phyloP scores from a whole-genome alignment of 2,113 vertebrate genomes.

The Seriola rivoliana region DNA sequence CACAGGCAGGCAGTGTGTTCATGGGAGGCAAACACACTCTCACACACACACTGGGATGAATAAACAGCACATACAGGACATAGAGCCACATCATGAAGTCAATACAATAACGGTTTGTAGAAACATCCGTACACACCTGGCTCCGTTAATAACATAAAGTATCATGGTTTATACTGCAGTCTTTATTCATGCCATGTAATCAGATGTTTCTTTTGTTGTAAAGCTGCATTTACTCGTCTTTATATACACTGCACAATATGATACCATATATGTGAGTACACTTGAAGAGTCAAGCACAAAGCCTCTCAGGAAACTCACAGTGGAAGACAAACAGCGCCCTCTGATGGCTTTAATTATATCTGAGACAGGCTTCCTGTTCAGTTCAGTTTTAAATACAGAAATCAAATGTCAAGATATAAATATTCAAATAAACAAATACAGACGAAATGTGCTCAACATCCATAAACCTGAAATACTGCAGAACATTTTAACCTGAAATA shows the following conservation, averaged over 20 bases:
- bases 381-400: no score
- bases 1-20: background rate
- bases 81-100: no score
- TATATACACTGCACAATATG: background rate
- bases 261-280: background rate
- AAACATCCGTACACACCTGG: no score
- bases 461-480: no score
- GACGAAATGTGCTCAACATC: no score
- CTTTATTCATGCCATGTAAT: no score
- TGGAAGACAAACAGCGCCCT: conserved; percentile 6
- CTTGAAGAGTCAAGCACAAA: background rate
- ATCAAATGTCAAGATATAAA: no score
- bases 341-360: background rate
- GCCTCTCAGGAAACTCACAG: background rate
- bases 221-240: background rate
- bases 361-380: background rate
- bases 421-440: no score
- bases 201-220: background rate
- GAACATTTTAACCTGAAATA: no score
- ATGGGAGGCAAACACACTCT: background rate
- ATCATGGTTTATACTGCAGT: no score
- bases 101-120: no score
- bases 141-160: no score
- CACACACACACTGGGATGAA: background rate
- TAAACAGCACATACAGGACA: background rate